Evolutionary conservation across 1,140 invertebrate genomes (phyloP), one percentile per base, ranked within the genome.

Genomic region (Euborellia annulipes): DNA sequence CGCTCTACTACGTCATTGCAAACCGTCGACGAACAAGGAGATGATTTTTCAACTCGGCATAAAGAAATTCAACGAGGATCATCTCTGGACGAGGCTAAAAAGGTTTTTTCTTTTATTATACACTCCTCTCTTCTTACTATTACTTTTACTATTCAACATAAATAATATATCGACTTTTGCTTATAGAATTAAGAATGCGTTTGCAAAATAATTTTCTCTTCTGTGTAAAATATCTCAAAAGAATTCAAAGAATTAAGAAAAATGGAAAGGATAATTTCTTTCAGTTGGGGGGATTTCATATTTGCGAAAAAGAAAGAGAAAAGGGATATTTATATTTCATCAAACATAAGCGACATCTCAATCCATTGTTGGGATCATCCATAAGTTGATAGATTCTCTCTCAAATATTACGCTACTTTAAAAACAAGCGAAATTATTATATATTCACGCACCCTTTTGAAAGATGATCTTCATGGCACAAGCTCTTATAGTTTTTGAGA

Each of bases 1-100:
- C 20, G 21, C 17, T 48, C 34, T 36, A 18, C 40, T 34, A 30
- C 46, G 21, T 17, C 16, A 14, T 48, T 36, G 30, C 8, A 27
- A 43, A 17, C n/a, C 8, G 17, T 9, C 27, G 21, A 32, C 7
- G 11, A 17, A 9, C 18, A 18, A 30, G 16, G 39, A 16, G 21
- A 18, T 39, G 21, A 40, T 13, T 11, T 3, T 46, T 9, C 8
- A 20, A 4, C 4, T 16, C 4, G 8, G n/a, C 36, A 20, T 38
- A 38, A 20, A 16, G 19, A 16, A 16, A 38, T 20, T 16, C 14
- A 2, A 17, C 39, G 27, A 21, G 16, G 14, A 2, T 40, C 37
- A 6, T 46, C 45, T 46, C n/a, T 46, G 13, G 45, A 46, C n/a
- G 45, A 46, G 13, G 13, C 13, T 13, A 22, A 9, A n/a, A 41